Conservation (phyloP, 2,888 invertebrate species). For the Strigamia crassipes region DNA sequence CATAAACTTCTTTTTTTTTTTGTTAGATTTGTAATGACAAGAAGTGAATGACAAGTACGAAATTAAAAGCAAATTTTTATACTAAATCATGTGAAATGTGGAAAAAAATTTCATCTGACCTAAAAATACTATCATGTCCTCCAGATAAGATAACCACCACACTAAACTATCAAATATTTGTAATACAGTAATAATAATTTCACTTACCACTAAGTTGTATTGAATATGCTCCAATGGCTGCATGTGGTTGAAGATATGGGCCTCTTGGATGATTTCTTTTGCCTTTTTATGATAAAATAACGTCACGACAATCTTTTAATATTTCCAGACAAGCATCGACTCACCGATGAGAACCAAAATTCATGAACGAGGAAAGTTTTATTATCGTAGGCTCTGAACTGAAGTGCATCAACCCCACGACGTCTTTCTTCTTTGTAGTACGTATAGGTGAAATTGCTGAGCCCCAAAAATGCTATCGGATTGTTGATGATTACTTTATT, state of each 20-base stretch:
- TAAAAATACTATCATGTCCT: neutral
- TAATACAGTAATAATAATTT: neutral
- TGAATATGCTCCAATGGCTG: neutral
- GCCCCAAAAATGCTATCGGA: neutral
- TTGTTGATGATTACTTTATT: neutral
- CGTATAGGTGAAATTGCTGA: neutral
- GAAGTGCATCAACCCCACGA: neutral
- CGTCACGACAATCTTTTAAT: neutral
- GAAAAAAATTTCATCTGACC: neutral
- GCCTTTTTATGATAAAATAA: neutral
- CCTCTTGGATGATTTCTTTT: conserved; percentile 1
- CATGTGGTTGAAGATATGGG: neutral
- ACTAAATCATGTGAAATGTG: neutral
- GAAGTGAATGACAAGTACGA: neutral
- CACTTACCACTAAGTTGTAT: neutral
- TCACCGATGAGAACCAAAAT: conserved; percentile 29
- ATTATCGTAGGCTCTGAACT: conserved; percentile 5
- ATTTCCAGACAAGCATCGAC: neutral
- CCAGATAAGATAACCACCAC: neutral
- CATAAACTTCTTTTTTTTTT: conserved; percentile 10
- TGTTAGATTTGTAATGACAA: conserved; percentile 27
- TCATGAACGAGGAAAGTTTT: neutral
- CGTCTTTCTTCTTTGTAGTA: neutral
- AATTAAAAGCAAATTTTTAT: conserved; percentile 15
- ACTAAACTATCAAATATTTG: neutral